These are phyloP conservation scores for Phocoena phocoena DNA, from an alignment of 2,113 vertebrate genomes.

Conservation along the genomic window DNA sequence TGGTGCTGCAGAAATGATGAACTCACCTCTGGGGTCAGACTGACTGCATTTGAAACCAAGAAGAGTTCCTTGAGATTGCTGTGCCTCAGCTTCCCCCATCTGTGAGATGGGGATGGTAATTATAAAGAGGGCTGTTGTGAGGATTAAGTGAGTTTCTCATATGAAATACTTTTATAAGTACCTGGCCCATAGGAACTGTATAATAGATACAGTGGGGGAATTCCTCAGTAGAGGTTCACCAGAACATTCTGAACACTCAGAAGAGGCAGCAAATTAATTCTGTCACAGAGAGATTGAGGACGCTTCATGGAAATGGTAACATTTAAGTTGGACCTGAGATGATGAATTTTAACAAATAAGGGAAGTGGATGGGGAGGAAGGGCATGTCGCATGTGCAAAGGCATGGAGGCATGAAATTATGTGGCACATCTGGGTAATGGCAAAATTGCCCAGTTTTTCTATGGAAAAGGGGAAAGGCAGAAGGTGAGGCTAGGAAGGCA, in stretches of 20 bases:
- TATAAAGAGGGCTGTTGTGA: background rate
- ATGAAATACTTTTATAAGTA: background rate
- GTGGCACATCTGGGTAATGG: background rate
- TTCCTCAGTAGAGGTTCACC: background rate
- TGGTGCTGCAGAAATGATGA: background rate
- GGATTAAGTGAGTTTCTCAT: background rate
- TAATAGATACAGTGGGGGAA: background rate
- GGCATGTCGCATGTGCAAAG: background rate
- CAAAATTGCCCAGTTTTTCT: background rate
- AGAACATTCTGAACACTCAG: background rate
- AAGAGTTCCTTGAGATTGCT: background rate
- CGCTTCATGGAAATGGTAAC: background rate
- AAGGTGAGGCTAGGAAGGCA: background rate
- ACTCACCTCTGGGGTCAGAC: background rate
- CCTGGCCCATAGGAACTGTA: background rate
- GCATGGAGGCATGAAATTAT: background rate
- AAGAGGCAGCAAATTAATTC: background rate
- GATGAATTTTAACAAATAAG: slow-evolving; percentile 12
- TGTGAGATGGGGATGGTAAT: background rate
- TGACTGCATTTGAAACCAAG: background rate
- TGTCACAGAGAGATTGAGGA: background rate
- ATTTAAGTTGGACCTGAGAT: background rate
- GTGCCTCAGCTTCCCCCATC: background rate
- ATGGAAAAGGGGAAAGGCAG: background rate
- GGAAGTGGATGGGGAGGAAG: background rate